Evolutionary conservation across 2,113 vertebrate species (phyloP), one percentile per base, ranked within the genome.

Genomic region (Gorsachius goisagi): DNA sequence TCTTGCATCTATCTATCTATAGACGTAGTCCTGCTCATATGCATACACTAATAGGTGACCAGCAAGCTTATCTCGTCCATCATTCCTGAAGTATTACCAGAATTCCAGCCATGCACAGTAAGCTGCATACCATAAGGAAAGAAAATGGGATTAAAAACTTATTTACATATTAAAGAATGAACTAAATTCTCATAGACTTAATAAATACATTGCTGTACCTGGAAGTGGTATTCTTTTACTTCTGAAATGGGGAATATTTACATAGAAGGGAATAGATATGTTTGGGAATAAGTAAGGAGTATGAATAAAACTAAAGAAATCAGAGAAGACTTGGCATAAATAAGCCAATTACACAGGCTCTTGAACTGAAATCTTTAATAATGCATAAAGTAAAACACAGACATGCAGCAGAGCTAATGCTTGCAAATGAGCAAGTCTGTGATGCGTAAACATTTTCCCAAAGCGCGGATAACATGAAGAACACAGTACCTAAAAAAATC

Each of bases 351-450:
- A 91, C 84, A 93, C 50, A 85, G 77, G 41, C 81, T 95, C 66
- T 92, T 95, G 86, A 95, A 85, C 77, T 62, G 73, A 92, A 95
- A 91, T 92, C 58, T 94, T 96, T 92, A 96, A 96, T 97, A 96
- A 97, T 88, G 73, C 77, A 95, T 95, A 82, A 90, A 94, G 83
- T 68, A 87, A 91, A 92, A 92, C 58, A 86, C 12, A 87, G 90
- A 90, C 66, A 91, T 30, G 37, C 66, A 82, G 86, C 77, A 91
- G 74, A 95, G 89, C 52, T 95, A 93, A 92, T 76, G 67, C 76
- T 96, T 97, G 86, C 77, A 96, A 95, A 95, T 91, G 73, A 96
- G 58, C 59, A 89, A 53, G 60, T 72, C 60, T 95, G 39, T 0
- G 5, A 68, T 59, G 64, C 1, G 1, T 77, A 94, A 96, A 93